A percentile compares a stretch with the other conserved stretches of the same genome.
Evolutionary conservation across 1,140 invertebrate genomes (phyloP).

Genomic region (Atta cephalotes): DNA sequence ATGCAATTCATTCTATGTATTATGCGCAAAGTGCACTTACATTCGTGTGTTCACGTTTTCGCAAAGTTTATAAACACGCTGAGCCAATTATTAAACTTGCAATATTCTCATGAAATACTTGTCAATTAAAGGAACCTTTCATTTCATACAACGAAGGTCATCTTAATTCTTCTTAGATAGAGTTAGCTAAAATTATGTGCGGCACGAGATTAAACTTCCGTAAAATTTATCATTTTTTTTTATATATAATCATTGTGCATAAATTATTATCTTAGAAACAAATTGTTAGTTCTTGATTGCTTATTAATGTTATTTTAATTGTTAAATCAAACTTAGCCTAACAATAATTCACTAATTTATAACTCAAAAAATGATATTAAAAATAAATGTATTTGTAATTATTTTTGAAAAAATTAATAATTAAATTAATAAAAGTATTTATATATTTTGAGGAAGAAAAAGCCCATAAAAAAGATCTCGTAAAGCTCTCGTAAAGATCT

Average conservation of each 20-base stretch:
- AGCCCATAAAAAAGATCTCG: not conserved
- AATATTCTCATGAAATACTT: slow-evolving; percentile 23
- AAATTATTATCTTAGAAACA: not conserved
- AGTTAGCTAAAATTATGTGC: not conserved
- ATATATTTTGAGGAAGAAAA: not conserved
- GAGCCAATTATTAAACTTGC: not conserved
- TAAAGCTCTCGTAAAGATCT: too few species aligned
- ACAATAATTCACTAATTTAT: not conserved
- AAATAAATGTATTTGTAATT: not conserved
- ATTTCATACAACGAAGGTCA: slow-evolving; percentile 2
- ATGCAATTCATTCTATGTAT: not conserved
- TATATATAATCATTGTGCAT: not conserved
- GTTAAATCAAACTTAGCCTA: not conserved
- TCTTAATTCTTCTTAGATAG: not conserved
- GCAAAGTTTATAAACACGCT: slow-evolving; percentile 56
- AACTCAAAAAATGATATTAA: not conserved
- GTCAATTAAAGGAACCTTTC: not conserved
- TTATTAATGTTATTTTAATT: not conserved
- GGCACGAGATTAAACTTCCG: not conserved
- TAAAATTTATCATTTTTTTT: not conserved
- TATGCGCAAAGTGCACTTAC: slow-evolving; percentile 24
- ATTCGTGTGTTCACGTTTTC: slow-evolving; percentile 63
- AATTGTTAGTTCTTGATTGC: not conserved
- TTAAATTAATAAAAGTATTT: not conserved
- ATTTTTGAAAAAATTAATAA: not conserved